Evolutionary conservation across 2,888 invertebrate species (phyloP), one percentile per base, ranked within the genome.

Genomic region (Eurytoma californica): DNA sequence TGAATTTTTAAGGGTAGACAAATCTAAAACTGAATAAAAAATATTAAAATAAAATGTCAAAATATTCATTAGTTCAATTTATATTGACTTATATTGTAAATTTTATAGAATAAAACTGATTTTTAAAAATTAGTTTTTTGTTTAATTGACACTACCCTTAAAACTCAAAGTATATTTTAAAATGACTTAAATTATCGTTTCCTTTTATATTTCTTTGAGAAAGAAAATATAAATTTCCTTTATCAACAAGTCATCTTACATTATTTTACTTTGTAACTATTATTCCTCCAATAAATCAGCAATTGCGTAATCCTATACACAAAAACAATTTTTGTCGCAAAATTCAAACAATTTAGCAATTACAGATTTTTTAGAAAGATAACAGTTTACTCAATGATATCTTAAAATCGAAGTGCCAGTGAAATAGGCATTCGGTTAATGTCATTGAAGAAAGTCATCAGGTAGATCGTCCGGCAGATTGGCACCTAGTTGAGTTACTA

Each of bases 401-500:
- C 53, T 63, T 12, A 55, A 55, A 63, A 47, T 55, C 3, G 24
- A 73, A 51, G 58, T 74, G 16, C 60, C 51, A 18, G n/a, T 74
- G 51, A 61, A 68, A 74, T 51, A 61, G 20, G 39, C 18, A n/a
- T 14, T 51, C 14, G 57, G 24, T 65, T 69, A 58, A 49, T 4
- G 49, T 78, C 47, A 84, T 58, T 83, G 81, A 66, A 85, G 72
- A 66, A 88, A 83, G 58, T 87, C 85, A 3, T 81, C 78, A 14
- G 88, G 86, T 63, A 87, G 74, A 30, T 82, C 81, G 57, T 81
- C 78, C 20, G 88, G 86, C 63, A 88, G 75, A n/a, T 84, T 84
- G 49, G 86, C 86, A 16, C 88, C 88, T 65, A 86, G 72, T 79
- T 84, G 84, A 14, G 88, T 87, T 66, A 86, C 83, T 78, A 88